A percentile compares a stretch with the other conserved stretches of the same genome.
phyloP scores from a whole-genome alignment of 2,113 vertebrate species.

The Lophius piscatorius region DNA sequence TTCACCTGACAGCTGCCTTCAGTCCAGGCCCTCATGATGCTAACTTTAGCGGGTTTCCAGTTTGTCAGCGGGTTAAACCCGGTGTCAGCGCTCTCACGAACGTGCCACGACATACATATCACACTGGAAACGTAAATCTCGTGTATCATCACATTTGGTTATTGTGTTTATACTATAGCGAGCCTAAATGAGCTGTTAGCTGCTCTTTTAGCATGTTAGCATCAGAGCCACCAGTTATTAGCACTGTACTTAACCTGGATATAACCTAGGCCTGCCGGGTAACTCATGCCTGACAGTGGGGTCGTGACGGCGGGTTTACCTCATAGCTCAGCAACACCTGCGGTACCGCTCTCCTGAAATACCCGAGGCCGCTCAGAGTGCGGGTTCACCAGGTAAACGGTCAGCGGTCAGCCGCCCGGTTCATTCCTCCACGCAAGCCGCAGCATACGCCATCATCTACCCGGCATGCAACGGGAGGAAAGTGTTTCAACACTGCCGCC shows the following conservation, averaged over 20 bases:
- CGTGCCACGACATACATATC: no score
- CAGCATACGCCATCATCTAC: slow-evolving; percentile 53
- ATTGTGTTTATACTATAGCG: no score
- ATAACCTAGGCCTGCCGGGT: neutral
- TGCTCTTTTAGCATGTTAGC: slow-evolving; percentile 28
- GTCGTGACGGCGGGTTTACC: slow-evolving; percentile 48
- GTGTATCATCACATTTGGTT: no score
- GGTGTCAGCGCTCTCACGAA: no score
- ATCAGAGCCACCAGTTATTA: slow-evolving; percentile 8
- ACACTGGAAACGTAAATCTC: no score
- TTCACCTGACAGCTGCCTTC: no score
- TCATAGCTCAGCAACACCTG: slow-evolving; percentile 44
- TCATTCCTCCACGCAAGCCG: slow-evolving; percentile 53
- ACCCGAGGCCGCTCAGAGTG: slow-evolving; percentile 19
- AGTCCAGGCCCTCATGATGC: no score
- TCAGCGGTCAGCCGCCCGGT: slow-evolving; percentile 45
- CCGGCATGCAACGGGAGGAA: slow-evolving; percentile 47
- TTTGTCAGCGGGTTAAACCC: no score
- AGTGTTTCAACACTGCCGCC: neutral
- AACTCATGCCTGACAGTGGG: neutral
- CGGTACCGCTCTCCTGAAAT: slow-evolving; percentile 27
- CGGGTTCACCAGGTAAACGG: slow-evolving; percentile 29
- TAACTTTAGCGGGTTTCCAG: no score
- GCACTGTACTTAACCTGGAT: neutral
- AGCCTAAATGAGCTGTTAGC: slow-evolving; percentile 5